Evolutionary conservation across 2,888 invertebrate species (phyloP), one percentile per base, ranked within the genome.

Genomic region (Lasioglossum marginatum): DNA sequence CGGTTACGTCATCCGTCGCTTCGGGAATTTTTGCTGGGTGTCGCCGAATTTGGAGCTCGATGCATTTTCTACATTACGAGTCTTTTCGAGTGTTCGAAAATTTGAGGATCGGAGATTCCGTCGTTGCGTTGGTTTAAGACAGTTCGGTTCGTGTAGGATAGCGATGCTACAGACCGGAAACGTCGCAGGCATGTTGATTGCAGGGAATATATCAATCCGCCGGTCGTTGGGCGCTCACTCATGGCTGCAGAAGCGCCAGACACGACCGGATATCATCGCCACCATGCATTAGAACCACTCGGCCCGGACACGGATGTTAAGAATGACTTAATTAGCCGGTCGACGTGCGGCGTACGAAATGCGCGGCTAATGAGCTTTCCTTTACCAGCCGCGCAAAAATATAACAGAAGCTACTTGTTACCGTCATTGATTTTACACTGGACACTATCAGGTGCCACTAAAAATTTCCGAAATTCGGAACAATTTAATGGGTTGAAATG

Each of bases 191-290:
- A 80, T 77, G 83, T 79, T 82, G 81, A 87, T 85, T 60, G 74
- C 40, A 10, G 52, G 76, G 83, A 75, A 82, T 79, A 79, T 79
- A 88, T 84, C 82, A 82, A 85, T 88, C 79, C 34, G 43, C 48
- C 37, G 40, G 60, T 81, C 74, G 87, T 83, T 77, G 81, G 78
- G 70, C 77, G 72, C 80, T 79, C 86, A 82, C 84, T 83, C 80
- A 83, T 73, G 83, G 76, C 27, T 48, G 52, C 8, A 70, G 68
- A 68, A 77, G 82, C 87, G 88, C 83, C 88, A 88, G 77, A 52
- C 83, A 66, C 72, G 40, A 66, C 71, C 83, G 77, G 81, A 75
- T 73, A 76, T 79, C 75, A 73, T 79, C 82, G 71, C 79, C 75
- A 43, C 76, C 68, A 52, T 76, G 52, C 73, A 57, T 87, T 75